Conservation (phyloP, 2,888 invertebrate species). For the Epiblema foenella region DNA sequence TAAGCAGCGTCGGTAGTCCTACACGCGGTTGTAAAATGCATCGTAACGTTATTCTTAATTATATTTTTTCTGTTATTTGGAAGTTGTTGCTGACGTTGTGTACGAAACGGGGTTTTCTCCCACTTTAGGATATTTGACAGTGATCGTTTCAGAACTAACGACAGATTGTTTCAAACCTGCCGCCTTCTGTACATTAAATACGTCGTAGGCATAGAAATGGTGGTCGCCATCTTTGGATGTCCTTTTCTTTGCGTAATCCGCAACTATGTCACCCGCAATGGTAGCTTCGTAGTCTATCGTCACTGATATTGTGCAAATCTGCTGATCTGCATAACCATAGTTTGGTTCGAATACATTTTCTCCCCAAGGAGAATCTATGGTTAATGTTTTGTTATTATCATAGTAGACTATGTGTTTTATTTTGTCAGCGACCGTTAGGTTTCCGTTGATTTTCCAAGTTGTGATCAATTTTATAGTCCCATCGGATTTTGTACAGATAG, state of each 20-base stretch:
- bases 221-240: background rate
- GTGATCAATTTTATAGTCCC: background rate
- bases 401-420: background rate
- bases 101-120: background rate
- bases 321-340: background rate
- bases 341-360: background rate
- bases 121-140: background rate
- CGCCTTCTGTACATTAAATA: background rate
- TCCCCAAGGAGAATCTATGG: background rate
- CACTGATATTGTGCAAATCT: background rate
- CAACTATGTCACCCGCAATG: conserved; percentile 7
- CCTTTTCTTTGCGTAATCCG: background rate
- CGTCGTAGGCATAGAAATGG: conserved; percentile 12
- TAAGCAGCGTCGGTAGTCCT: background rate
- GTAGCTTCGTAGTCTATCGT: background rate
- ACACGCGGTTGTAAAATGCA: background rate
- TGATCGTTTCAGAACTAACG: background rate
- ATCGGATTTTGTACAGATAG: background rate
- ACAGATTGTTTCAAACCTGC: background rate
- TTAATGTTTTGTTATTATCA: background rate
- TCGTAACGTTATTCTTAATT: background rate
- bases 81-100: too few species aligned
- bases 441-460: background rate
- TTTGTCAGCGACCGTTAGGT: background rate
- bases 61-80: background rate